Evolutionary conservation across 1,140 invertebrate genomes (phyloP).

Genomic region (Homarus americanus): DNA sequence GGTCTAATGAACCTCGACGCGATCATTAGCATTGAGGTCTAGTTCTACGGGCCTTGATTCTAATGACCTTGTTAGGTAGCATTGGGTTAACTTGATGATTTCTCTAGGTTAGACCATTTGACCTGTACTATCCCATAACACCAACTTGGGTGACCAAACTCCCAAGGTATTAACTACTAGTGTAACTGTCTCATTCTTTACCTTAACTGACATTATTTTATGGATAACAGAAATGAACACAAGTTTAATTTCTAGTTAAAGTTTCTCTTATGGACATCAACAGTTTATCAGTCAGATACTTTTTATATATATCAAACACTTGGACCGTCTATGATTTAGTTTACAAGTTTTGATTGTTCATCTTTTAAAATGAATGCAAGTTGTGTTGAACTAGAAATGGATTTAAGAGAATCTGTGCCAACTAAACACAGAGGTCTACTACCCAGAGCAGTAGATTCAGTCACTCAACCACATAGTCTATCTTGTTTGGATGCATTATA

Average conservation of each 20-base stretch:
- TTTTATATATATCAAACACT: not conserved
- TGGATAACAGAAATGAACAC: not conserved
- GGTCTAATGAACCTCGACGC: too few relatives aligned
- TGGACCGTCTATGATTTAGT: not conserved
- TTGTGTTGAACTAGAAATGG: not conserved
- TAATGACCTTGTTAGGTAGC: too few relatives aligned
- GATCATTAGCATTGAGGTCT: too few relatives aligned
- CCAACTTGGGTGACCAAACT: not conserved
- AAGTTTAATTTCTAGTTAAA: not conserved
- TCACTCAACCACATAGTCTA: not conserved
- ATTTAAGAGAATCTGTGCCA: not conserved
- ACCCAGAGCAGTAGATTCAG: not conserved
- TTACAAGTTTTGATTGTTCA: conserved; percentile 1
- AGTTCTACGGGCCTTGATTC: too few relatives aligned
- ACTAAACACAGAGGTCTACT: conserved; percentile 4
- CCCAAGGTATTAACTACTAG: not conserved
- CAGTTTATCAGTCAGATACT: not conserved
- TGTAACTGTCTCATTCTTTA: not conserved
- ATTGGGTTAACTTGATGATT: too few relatives aligned
- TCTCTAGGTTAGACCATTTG: too few relatives aligned
- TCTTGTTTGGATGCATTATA: not conserved
- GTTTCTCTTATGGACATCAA: not conserved
- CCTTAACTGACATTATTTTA: not conserved
- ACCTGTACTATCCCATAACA: not conserved
- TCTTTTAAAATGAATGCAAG: not conserved